These are phyloP conservation scores for Diachasmimorpha longicaudata DNA, from an alignment of 1,140 invertebrate species.

Conservation along the genomic window DNA sequence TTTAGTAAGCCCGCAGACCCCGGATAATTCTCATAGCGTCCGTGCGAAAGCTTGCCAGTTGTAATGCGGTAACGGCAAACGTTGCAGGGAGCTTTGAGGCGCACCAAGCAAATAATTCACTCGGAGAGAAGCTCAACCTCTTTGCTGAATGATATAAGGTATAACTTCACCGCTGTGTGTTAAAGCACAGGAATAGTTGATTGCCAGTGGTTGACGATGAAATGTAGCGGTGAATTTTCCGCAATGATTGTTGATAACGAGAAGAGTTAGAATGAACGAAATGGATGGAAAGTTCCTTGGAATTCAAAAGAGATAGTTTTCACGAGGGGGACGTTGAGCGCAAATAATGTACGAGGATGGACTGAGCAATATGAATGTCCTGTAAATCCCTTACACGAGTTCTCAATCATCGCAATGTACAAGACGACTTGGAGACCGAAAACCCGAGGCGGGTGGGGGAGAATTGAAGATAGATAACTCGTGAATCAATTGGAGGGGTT, in stretches of 20 bases:
- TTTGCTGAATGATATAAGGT: not conserved
- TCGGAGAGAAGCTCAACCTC: not conserved
- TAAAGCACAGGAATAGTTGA: not conserved
- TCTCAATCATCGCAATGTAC: not conserved
- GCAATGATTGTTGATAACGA: not conserved
- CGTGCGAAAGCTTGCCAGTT: not conserved
- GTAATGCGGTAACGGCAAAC: slow-evolving; percentile 34
- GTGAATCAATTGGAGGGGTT: too few species aligned
- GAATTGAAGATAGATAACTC: too few species aligned
- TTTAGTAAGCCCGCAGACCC: not conserved
- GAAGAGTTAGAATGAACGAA: not conserved
- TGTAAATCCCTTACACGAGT: not conserved
- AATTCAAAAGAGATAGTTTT: not conserved
- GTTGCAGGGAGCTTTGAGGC: slow-evolving; percentile 31
- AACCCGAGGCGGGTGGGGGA: too few species aligned
- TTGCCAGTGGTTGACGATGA: not conserved
- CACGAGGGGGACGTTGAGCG: not conserved
- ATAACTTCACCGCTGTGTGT: not conserved
- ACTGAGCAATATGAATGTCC: not conserved
- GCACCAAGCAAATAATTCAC: slow-evolving; percentile 40
- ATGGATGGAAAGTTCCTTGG: not conserved
- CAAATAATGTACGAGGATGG: not conserved
- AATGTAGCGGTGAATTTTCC: not conserved
- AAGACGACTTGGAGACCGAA: too few species aligned
- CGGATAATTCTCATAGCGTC: not conserved